Base-by-base conservation (phyloP, 2,113 vertebrate species). In the Oncorhynchus clarkii region DNA sequence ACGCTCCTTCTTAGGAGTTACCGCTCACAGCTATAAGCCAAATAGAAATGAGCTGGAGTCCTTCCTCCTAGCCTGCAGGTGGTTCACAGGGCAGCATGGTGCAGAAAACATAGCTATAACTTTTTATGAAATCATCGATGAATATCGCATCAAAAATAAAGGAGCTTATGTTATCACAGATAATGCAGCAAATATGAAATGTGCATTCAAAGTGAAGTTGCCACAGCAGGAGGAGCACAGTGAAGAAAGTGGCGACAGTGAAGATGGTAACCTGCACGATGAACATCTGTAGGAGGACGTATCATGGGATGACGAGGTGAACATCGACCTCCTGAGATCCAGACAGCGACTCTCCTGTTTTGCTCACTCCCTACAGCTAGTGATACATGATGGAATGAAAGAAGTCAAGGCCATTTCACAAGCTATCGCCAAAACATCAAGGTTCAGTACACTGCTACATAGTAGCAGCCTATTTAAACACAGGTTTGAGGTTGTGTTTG, bases 171-270 rank as follows among this genome's bases (percentile, higher is more conserved):
- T 71, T 62, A 80, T 80, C 14, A 76, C 70, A 27, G 74, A 72
- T 24, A 80, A 80, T 49, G 74, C 70, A 71, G 45, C 51, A n/a
- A 80, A 80, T 72, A 80, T 80, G 74, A 76, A 80, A 68, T 67
- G 73, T 26, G 69, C 69, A 67, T 80, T 80, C 65, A 76, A 80
- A 24, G 62, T 80, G 66, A 48, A 72, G 18, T 31, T 76, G 69
- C 73, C 79, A 72, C 74, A 76, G 26, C 67, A 80, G 34, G 49
- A 51, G 11, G 11, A 51, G 14, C 69, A 57, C n/a, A 16, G 8
- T 64, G 31, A 62, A 59, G 72, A 74, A 29, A 74, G 20, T 64
- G 12, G 6, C 1, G 77, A 74, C 9, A 72, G 45, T 48, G 78
- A 72, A 45, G 51, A 59, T 7, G 62, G 67, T 31, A 51, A 64